Evolutionary conservation across 2,888 invertebrate genomes (phyloP).

Genomic region (Lasioglossum calceatum): DNA sequence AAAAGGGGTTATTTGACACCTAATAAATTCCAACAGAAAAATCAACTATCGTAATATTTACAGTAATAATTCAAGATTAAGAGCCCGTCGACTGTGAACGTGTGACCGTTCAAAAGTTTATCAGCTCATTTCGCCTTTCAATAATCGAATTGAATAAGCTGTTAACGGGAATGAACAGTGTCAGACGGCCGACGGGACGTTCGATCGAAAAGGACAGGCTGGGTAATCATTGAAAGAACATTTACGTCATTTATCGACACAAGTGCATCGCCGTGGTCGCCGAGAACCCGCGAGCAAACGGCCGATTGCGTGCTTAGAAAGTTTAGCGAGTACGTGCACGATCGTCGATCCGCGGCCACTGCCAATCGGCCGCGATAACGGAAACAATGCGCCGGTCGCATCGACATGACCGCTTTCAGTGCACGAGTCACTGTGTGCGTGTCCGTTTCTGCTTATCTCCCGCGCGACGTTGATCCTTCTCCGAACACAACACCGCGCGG

Average conservation of each 20-base stretch:
- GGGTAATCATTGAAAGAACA: not conserved
- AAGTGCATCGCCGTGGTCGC: constrained; percentile 26
- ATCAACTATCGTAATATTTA: not conserved
- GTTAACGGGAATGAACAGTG: not conserved
- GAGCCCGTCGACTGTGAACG: not conserved
- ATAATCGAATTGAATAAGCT: not conserved
- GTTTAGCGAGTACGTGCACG: constrained; percentile 70
- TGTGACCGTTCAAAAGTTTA: not conserved
- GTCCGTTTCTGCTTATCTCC: constrained; percentile 38
- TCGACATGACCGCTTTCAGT: constrained; percentile 43
- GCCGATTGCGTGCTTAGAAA: constrained; percentile 70
- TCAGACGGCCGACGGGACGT: not conserved
- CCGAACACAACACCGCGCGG: not conserved
- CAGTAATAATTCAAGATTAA: not conserved
- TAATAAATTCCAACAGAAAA: not conserved
- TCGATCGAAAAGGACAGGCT: not conserved
- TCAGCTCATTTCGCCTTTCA: not conserved
- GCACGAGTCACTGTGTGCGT: not conserved
- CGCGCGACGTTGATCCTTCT: constrained; percentile 9
- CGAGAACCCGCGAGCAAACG: constrained; percentile 27
- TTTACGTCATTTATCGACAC: constrained; percentile 45
- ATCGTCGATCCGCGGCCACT: constrained; percentile 66
- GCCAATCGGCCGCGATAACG: constrained; percentile 77
- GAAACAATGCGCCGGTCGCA: constrained; percentile 74
- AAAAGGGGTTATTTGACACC: too few species aligned